Conservation (phyloP, 2,888 invertebrate species). For the Branchipolynoe longqiensis region DNA sequence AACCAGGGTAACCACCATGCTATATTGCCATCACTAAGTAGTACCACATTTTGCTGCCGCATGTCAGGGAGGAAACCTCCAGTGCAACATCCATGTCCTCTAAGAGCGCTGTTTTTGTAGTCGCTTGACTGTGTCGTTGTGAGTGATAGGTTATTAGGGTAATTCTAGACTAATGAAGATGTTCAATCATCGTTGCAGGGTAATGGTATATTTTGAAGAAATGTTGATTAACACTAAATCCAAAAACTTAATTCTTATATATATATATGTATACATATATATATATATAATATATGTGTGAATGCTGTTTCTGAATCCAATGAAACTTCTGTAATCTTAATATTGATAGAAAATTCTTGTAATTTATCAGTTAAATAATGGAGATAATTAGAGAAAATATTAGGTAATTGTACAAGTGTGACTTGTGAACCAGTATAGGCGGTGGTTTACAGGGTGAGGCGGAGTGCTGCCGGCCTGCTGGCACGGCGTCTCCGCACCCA, state of each 20-base stretch:
- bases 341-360: slow-evolving; percentile 37
- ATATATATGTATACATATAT: slow-evolving; percentile 52
- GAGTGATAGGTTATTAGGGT: slow-evolving; percentile 53
- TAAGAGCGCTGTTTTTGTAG: not conserved
- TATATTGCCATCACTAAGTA: no score
- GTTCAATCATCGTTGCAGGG: slow-evolving; percentile 49
- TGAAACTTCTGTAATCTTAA: slow-evolving; percentile 1
- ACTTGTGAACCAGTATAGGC: slow-evolving; percentile 5
- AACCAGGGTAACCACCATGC: no score
- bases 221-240: slow-evolving; percentile 21
- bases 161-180: slow-evolving; percentile 44
- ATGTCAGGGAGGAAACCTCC: no score
- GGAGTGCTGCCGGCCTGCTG: no score
- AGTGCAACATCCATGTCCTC: slow-evolving; percentile 8
- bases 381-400: not conserved
- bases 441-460: slow-evolving; percentile 36
- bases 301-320: slow-evolving; percentile 45
- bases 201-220: slow-evolving; percentile 49
- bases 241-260: slow-evolving; percentile 28
- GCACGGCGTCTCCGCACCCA: no score
- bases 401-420: slow-evolving; percentile 53
- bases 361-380: no score
- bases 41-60: no score
- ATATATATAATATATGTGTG: slow-evolving; percentile 40
- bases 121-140: not conserved